Evolutionary conservation across 2,797 vertebrate genomes (phyloP), one percentile per base, ranked within the genome.

Genomic region (Pitangus sulphuratus): DNA sequence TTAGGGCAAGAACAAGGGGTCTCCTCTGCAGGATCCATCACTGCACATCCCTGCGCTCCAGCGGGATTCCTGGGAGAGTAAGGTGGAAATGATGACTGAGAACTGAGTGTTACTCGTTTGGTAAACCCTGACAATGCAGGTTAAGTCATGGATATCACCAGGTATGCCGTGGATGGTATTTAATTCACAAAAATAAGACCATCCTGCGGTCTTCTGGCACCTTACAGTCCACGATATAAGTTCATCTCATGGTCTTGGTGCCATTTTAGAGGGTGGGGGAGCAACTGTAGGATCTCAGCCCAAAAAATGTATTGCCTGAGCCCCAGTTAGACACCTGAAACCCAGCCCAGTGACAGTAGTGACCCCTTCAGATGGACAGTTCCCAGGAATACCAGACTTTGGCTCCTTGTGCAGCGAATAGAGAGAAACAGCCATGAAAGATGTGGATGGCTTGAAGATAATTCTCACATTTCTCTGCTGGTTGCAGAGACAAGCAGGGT

Each of bases 401-500:
- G 58, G 2, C 6, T 54, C 42, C 30, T 26, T 31, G 14, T 8
- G 12, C 2, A 3, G 12, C 3, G 7, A 82, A 56, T 1, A 48
- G 13, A 85, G 31, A 84, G 50, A 61, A 82, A 26, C 13, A 70
- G 3, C 8, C 39, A 50, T 6, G 25, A 70, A 77, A 51, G 9
- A 3, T 0, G 6, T 15, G 40, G 14, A 30, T 30, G 51, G 4
- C 39, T 62, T 62, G n/a, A 81, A 86, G 48, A 26, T 11, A 88
- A 57, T 74, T 66, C n/a, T 66, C 58, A 11, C 20, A 68, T 62
- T 77, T 77, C 64, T 84, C 12, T 81, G 69, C 83, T 86, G 93
- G 21, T 45, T n/a, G 15, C 44, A 50, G 45, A 74, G 26, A 44
- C 45, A 78, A 31, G 2, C 50, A 66, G 68, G 37, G 30, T 33